phyloP scores from a whole-genome alignment of 2,113 vertebrate genomes.

The Solea solea region DNA sequence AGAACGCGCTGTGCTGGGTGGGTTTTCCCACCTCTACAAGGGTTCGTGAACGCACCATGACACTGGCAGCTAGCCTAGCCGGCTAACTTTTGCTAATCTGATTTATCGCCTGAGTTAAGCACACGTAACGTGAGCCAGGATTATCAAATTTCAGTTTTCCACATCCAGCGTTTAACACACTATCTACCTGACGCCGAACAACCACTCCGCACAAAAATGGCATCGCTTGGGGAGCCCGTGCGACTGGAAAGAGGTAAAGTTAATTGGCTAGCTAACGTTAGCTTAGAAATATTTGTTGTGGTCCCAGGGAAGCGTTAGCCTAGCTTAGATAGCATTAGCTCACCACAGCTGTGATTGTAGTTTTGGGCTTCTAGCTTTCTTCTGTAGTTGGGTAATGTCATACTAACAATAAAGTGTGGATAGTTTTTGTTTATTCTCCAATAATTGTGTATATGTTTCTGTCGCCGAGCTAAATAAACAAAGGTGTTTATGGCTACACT shows the following conservation, averaged over 20 bases:
- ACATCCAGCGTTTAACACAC: conserved; percentile 22
- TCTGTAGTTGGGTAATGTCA: not conserved
- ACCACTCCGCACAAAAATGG: conserved; percentile 71
- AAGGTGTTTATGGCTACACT: not conserved
- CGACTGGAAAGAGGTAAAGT: conserved; percentile 92
- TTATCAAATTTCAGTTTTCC: conserved; percentile 55
- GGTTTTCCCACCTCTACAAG: not conserved
- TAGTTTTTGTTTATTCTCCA: not conserved
- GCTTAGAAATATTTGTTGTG: conserved; percentile 60
- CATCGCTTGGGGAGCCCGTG: conserved; percentile 90
- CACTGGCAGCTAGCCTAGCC: conserved; percentile 73
- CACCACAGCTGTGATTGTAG: not conserved
- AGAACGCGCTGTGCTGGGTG: not conserved
- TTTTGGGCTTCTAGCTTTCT: not conserved
- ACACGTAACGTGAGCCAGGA: conserved; percentile 47
- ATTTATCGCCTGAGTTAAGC: conserved; percentile 66
- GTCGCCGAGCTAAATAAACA: not conserved
- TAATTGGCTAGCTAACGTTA: conserved; percentile 63
- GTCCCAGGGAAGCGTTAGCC: conserved; percentile 12
- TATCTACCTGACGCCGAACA: not conserved
- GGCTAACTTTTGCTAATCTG: conserved; percentile 75
- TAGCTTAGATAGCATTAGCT: conserved; percentile 40
- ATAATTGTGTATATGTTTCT: not conserved
- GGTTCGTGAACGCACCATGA: conserved; percentile 47
- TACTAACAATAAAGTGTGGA: not conserved